Conservation (phyloP, 2,888 invertebrate species). For the Drosophila quinaria region DNA sequence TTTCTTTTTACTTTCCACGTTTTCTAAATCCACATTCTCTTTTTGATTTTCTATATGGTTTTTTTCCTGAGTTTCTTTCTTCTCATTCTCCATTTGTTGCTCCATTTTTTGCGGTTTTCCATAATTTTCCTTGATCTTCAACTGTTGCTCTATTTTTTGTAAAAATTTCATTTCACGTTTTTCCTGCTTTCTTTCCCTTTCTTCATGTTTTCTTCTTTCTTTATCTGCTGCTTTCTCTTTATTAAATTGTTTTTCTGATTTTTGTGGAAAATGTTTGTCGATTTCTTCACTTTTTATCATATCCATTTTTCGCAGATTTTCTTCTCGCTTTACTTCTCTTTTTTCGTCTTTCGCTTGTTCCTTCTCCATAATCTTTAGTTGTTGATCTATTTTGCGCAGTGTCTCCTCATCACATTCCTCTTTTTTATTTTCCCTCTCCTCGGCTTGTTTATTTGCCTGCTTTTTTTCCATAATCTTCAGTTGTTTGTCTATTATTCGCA, state of each 20-base stretch:
- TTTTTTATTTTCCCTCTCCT: not conserved
- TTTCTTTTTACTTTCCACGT: not conserved
- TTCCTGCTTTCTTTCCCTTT: not conserved
- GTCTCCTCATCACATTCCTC: not conserved
- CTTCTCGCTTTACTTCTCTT: too few relatives aligned
- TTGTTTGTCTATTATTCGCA: not conserved
- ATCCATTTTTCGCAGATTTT: too few relatives aligned
- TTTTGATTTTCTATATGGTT: not conserved
- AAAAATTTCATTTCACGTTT: not conserved
- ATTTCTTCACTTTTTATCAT: not conserved
- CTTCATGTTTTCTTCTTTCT: not conserved
- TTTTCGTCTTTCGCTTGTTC: not conserved
- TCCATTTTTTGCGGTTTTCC: not conserved
- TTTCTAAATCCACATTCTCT: not conserved
- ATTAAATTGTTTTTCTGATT: not conserved
- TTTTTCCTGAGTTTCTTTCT: not conserved
- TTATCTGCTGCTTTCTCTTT: not conserved
- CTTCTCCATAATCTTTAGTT: not conserved
- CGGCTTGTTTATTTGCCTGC: too few relatives aligned
- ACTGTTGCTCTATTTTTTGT: not conserved
- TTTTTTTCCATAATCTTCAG: not conserved
- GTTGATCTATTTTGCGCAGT: not conserved
- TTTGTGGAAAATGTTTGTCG: not conserved
- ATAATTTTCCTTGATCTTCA: not conserved
- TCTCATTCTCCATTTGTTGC: not conserved